A percentile compares a stretch with the other conserved stretches of the same genome.
These are phyloP conservation scores for Psettodes erumei DNA, from an alignment of 2,113 vertebrate genomes.

Conservation along the genomic window DNA sequence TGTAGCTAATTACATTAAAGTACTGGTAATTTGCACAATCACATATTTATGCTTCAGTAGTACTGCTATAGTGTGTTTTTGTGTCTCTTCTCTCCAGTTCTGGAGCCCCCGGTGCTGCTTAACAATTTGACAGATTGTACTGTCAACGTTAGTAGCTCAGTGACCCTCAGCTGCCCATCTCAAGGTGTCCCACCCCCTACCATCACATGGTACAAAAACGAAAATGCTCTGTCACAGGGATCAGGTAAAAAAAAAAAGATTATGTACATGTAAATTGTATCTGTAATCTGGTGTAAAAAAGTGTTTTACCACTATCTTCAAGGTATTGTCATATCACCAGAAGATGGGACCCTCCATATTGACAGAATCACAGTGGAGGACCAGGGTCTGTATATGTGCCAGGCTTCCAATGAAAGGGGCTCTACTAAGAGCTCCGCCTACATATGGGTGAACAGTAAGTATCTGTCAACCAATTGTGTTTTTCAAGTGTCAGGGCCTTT, in stretches of 20 bases:
- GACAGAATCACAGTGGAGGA: constrained; percentile 92
- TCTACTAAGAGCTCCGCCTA: constrained; percentile 88
- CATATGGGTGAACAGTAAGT: constrained; percentile 90
- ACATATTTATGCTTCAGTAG: not conserved
- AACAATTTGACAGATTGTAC: constrained; percentile 86
- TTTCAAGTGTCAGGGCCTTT: not conserved
- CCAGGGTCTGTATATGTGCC: constrained; percentile 91
- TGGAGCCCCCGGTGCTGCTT: constrained; percentile 88
- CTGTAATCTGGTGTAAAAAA: not conserved
- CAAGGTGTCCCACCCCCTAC: constrained; percentile 87
- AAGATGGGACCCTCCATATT: constrained; percentile 90
- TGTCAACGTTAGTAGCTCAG: constrained; percentile 89
- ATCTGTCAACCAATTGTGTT: not conserved
- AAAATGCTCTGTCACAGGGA: constrained; percentile 85
- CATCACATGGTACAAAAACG: constrained; percentile 94
- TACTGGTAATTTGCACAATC: not conserved
- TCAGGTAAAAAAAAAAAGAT: constrained; percentile 85
- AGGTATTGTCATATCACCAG: constrained; percentile 89
- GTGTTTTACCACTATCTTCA: constrained; percentile 53
- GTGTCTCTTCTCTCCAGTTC: constrained; percentile 82
- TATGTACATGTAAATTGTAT: not conserved
- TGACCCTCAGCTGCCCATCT: constrained; percentile 86
- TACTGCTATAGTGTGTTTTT: not conserved
- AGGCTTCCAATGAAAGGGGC: constrained; percentile 90
- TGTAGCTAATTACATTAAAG: not conserved